Evolutionary conservation across 37 sponge, comb jelly and placozoan genomes (phyloP).

Genomic region (Sycon ciliatum): DNA sequence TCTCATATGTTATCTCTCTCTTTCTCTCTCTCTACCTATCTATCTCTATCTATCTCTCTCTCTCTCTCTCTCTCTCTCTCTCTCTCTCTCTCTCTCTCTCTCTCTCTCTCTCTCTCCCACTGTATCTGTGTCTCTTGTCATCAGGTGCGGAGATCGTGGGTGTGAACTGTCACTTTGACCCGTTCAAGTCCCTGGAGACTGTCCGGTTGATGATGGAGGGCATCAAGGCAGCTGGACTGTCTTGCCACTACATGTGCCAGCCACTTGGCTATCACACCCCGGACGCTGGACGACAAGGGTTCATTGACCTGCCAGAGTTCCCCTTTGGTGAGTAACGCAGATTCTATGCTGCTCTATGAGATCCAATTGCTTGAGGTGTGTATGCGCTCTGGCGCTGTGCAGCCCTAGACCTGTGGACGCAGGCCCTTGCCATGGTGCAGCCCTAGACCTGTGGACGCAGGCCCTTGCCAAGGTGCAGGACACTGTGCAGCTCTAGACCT

Average conservation of each 20-base stretch:
- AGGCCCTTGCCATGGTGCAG: too few species aligned
- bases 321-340: constrained; percentile 31
- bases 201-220: constrained; percentile 18
- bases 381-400: background rate
- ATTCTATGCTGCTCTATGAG: too few species aligned
- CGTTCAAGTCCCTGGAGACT: constrained; percentile 14
- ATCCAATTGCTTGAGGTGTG: too few species aligned
- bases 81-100: too few species aligned
- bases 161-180: constrained; percentile 44
- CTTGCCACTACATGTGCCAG: constrained; percentile 31
- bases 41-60: too few species aligned
- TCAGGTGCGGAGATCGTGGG: constrained; percentile 37
- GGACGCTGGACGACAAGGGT: constrained; percentile 34
- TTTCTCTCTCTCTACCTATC: too few species aligned
- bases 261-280: constrained; percentile 40
- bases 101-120: background rate
- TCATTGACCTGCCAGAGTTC: constrained; percentile 47
- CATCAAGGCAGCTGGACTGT: constrained; percentile 26
- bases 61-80: too few species aligned
- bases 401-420: too few species aligned
- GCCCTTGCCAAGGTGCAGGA: too few species aligned
- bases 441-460: too few species aligned
- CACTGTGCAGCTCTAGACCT: too few species aligned
- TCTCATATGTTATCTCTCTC: too few species aligned
- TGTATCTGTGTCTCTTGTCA: background rate